Conservation (phyloP, 2,113 vertebrate species). For the Mystacornis crossleyi region DNA sequence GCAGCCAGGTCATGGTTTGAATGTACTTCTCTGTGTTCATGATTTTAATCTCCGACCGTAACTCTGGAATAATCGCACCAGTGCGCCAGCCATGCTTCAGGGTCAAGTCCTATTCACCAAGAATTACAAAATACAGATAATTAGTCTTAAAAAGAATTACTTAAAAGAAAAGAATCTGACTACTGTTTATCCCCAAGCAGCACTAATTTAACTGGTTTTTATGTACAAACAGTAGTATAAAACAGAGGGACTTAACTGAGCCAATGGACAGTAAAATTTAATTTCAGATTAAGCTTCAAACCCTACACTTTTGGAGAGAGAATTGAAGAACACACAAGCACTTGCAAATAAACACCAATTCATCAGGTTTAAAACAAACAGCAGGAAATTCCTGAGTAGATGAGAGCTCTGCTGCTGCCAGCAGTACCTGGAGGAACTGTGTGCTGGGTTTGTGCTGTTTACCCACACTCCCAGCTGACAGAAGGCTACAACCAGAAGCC, state of each 20-base stretch:
- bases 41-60: slow-evolving; percentile 92
- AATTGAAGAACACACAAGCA: background rate
- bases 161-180: background rate
- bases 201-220: background rate
- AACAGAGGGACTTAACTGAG: background rate
- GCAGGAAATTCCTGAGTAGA: background rate
- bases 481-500: background rate
- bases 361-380: background rate
- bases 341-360: background rate
- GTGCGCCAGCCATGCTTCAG: slow-evolving; percentile 98
- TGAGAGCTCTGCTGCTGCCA: background rate
- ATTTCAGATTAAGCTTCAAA: background rate
- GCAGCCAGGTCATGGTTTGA: slow-evolving; percentile 92
- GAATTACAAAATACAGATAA: background rate
- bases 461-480: background rate
- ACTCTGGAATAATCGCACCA: slow-evolving; percentile 94
- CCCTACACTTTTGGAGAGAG: background rate
- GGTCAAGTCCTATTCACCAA: slow-evolving; percentile 87
- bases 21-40: slow-evolving; percentile 95
- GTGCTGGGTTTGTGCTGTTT: background rate
- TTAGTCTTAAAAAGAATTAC: background rate
- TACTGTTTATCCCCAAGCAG: background rate
- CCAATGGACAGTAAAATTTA: background rate
- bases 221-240: background rate
- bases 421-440: background rate